These are phyloP conservation scores for Pinctada fucata DNA, from an alignment of 2,888 invertebrate species.

Conservation along the genomic window DNA sequence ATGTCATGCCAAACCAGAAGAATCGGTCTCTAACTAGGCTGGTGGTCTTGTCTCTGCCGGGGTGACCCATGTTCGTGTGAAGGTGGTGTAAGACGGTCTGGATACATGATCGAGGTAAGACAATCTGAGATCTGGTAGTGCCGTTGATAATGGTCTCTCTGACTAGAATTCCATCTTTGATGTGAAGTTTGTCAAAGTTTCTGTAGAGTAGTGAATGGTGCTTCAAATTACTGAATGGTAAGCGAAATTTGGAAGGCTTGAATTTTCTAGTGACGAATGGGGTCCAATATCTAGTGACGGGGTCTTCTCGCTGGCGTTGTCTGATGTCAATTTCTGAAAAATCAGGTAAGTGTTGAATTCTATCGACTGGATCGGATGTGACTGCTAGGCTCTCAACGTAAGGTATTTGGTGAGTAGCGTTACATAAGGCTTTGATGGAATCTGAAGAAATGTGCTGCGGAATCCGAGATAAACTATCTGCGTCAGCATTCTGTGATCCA, in stretches of 20 bases:
- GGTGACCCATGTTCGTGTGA: background rate
- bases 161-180: background rate
- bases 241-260: background rate
- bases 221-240: background rate
- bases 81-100: background rate
- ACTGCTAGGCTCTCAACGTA: background rate
- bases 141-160: background rate
- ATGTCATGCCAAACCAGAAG: background rate
- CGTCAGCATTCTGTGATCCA: constrained; percentile 1
- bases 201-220: background rate
- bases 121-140: background rate
- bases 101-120: background rate
- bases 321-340: background rate
- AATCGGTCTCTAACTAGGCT: background rate
- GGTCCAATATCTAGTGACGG: background rate
- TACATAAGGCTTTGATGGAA: constrained; percentile 1
- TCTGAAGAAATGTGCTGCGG: background rate
- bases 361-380: background rate
- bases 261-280: background rate
- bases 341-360: background rate
- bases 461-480: background rate
- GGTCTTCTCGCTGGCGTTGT: background rate
- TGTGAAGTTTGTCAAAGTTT: background rate
- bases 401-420: background rate
- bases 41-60: background rate